Conservation (phyloP, 2,113 vertebrate genomes). For the Rhinogobius similis region DNA sequence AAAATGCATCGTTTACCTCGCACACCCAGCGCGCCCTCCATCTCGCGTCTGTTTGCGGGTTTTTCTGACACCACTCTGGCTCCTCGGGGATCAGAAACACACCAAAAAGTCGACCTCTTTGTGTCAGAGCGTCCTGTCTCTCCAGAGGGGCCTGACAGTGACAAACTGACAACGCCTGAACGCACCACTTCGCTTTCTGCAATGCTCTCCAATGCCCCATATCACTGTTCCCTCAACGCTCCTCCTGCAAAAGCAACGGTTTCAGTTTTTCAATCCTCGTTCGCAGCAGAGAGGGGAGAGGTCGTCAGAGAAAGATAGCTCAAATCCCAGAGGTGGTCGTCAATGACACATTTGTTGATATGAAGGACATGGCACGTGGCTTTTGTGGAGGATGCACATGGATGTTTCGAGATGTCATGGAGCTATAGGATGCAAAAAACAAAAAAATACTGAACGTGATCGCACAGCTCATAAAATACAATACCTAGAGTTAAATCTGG, state of each 20-base stretch:
- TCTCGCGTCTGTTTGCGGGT: conserved; percentile 32
- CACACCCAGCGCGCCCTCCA: conserved; percentile 21
- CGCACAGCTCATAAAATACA: too few relatives aligned
- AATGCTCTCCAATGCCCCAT: conserved; percentile 42
- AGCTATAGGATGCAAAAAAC: not conserved
- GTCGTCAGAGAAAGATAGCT: conserved; percentile 24
- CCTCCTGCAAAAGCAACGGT: conserved; percentile 7
- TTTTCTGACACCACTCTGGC: conserved; percentile 51
- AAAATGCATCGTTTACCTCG: conserved; percentile 50
- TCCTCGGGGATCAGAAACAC: conserved; percentile 48
- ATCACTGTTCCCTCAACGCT: conserved; percentile 37
- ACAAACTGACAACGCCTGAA: conserved; percentile 66
- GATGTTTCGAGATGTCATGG: not conserved
- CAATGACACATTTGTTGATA: conserved; percentile 8
- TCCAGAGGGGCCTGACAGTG: conserved; percentile 60
- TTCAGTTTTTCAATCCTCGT: conserved; percentile 2
- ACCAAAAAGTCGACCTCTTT: conserved; percentile 59
- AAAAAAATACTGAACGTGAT: too few relatives aligned
- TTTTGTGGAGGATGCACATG: not conserved
- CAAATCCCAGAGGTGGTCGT: not conserved
- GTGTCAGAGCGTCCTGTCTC: conserved; percentile 51
- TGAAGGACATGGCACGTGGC: not conserved
- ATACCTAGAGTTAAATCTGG: too few relatives aligned
- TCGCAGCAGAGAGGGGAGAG: conserved; percentile 9
- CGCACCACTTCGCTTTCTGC: conserved; percentile 47